phyloP scores from a whole-genome alignment of 1,140 invertebrate genomes.

The Drosophila baimaii region DNA sequence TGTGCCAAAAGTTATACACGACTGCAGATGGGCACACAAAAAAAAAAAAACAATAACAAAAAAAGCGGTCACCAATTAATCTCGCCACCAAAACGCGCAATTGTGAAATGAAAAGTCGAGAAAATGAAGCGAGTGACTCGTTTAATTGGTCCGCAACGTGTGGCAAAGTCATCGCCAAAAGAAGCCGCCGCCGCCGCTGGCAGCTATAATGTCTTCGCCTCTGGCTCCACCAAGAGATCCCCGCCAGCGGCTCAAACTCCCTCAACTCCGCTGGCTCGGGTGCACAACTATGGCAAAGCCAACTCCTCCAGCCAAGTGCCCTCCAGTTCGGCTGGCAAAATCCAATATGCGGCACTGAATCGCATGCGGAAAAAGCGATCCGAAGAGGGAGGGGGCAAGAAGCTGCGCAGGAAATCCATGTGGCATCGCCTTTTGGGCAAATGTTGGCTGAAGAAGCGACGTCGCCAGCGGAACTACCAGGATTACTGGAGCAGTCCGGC shows the following conservation, averaged over 20 bases:
- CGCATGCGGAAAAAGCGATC: constrained; percentile 64
- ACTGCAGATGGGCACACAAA: constrained; percentile 43
- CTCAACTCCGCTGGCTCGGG: constrained; percentile 35
- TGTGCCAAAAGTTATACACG: constrained; percentile 34
- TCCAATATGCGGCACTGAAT: constrained; percentile 78
- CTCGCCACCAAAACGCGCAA: constrained; percentile 48
- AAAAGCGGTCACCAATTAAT: constrained; percentile 63
- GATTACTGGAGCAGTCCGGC: constrained; percentile 48
- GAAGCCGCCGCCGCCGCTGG: constrained; percentile 29
- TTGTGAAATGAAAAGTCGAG: constrained; percentile 62
- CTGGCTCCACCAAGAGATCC: constrained; percentile 24
- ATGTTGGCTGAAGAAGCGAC: constrained; percentile 28
- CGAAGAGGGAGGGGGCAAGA: constrained; percentile 20
- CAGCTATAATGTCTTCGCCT: constrained; percentile 61
- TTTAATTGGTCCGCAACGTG: constrained; percentile 64
- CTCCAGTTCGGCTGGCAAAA: constrained; percentile 61
- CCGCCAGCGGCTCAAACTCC: constrained; percentile 6
- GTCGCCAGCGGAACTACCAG: constrained; percentile 42
- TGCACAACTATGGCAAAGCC: constrained; percentile 65
- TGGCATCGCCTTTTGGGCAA: constrained; percentile 42
- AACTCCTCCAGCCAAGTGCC: constrained; percentile 34
- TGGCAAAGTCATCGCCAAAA: constrained; percentile 40
- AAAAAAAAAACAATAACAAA: neutral
- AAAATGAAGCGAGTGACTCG: constrained; percentile 75
- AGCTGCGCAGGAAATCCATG: constrained; percentile 20